Percentiles rank a stretch among this genome's conserved stretches.
These are phyloP conservation scores for Tauraco hartlaubi DNA, from an alignment of 2,797 vertebrate species.

Conservation along the genomic window DNA sequence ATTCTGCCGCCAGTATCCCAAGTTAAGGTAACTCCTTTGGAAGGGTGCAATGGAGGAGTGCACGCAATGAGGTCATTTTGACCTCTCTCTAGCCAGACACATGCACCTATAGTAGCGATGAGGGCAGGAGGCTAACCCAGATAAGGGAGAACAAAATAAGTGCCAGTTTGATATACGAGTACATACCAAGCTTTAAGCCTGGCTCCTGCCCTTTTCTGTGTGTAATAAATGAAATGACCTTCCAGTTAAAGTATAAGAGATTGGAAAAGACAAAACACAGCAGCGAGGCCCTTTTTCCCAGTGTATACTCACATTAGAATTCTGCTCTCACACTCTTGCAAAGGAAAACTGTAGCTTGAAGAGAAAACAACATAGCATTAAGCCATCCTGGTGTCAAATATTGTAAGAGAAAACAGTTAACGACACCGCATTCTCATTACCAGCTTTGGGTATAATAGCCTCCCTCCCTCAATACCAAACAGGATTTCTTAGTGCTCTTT, in stretches of 20 bases:
- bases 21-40: background rate
- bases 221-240: conserved; percentile 68
- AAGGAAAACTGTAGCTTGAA: conserved; percentile 58
- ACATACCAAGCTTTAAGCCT: conserved; percentile 35
- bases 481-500: conserved; percentile 42
- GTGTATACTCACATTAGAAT: conserved; percentile 32
- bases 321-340: conserved; percentile 45
- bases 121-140: conserved; percentile 31
- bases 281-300: conserved; percentile 17
- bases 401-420: conserved; percentile 63
- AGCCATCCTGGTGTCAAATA: conserved; percentile 57
- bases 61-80: background rate
- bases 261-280: conserved; percentile 60
- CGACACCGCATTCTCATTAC: conserved; percentile 59
- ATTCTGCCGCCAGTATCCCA: background rate
- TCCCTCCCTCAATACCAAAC: conserved; percentile 10
- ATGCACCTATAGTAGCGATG: background rate
- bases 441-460: conserved; percentile 19
- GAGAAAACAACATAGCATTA: conserved; percentile 61
- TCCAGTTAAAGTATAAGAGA: conserved; percentile 56
- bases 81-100: background rate
- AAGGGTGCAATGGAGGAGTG: background rate
- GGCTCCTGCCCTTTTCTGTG: conserved; percentile 52
- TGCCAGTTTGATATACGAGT: conserved; percentile 64
- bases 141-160: conserved; percentile 57